Conservation (phyloP, 2,888 invertebrate species). For the Diarsia mendica region DNA sequence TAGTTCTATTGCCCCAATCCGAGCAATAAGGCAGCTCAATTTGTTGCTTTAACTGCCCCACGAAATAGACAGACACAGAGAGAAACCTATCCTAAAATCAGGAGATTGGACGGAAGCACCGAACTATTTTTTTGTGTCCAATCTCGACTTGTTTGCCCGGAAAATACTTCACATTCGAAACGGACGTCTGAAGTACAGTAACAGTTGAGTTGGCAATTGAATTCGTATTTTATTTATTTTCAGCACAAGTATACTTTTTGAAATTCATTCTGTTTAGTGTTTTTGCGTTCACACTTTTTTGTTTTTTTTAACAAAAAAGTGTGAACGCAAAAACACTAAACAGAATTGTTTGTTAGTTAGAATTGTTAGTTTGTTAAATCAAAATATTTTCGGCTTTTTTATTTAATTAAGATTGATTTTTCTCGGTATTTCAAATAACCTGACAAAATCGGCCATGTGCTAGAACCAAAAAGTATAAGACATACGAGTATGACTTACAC, state of each 20-base stretch:
- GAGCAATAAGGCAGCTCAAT: conserved; percentile 34
- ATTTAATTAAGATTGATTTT: too few species aligned
- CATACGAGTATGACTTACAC: background rate
- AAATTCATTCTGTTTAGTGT: conserved; percentile 21
- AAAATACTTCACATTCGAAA: conserved; percentile 56
- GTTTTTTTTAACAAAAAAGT: too few species aligned
- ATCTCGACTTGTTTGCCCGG: conserved; percentile 47
- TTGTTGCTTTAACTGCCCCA: conserved; percentile 33
- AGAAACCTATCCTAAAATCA: conserved; percentile 29
- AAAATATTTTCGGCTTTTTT: too few species aligned
- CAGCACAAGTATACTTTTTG: conserved; percentile 15
- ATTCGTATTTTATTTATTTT: conserved; percentile 36
- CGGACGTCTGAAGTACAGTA: conserved; percentile 39
- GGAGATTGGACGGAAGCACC: conserved; percentile 34
- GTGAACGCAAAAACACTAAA: too few species aligned
- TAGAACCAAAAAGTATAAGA: background rate
- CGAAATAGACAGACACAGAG: conserved; percentile 15
- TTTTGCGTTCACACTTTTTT: conserved; percentile 10
- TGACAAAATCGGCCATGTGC: background rate
- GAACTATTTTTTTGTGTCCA: conserved; percentile 53
- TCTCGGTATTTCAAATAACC: background rate
- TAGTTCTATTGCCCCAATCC: conserved; percentile 9
- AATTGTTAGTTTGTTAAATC: background rate
- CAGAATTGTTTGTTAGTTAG: too few species aligned
- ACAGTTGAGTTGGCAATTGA: conserved; percentile 43